Evolutionary conservation across 2,888 invertebrate species (phyloP), one percentile per base, ranked within the genome.

Genomic region (Frankliniella intonsa): DNA sequence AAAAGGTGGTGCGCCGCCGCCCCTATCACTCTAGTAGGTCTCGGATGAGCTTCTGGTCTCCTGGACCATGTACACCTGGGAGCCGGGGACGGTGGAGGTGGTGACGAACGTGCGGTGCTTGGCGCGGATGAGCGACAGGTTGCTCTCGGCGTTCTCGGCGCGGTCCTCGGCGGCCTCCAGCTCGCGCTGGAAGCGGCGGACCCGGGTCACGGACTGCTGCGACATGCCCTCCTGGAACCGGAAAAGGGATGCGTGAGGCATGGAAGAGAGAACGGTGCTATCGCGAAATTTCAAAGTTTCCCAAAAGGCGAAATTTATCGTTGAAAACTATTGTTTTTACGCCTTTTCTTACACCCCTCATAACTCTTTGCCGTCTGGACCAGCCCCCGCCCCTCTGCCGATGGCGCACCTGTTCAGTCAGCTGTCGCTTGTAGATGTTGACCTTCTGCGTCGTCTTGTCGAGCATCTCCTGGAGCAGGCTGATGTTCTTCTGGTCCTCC

Each of bases 41-140:
- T 76, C 69, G 69, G 69, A 76, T 10, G 88, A 87, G 86, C 87
- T 87, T 87, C 91, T 93, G 88, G 94, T 93, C 90, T 95, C 95
- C 90, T 95, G 95, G 86, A 96, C 95, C 89, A 96, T 91, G 90
- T 95, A 95, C 87, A 96, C 95, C 90, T 95, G 95, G 87, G 95
- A 95, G 87, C 96, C 96, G 89, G 96, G 96, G 87, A 96, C 94
- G 86, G 95, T 93, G 89, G 94, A 95, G 89, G 96, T 96, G 91
- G 97, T 97, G 88, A 97, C 97, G 90, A 97, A 97, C 89, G 97
- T 96, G 91, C 98, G 97, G 92, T 98, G 98, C 92, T 98, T 98
- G 90, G 98, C 97, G 87, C 98, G 94, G 91, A 98, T 97, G 89
- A 98, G 91, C 86, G 94, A 94, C 88, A 98, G 92, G 90, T 95